Percentiles rank a stretch among this genome's conserved stretches.
phyloP scores from a whole-genome alignment of 2,888 invertebrate genomes.

The Abrostola triplasia region DNA sequence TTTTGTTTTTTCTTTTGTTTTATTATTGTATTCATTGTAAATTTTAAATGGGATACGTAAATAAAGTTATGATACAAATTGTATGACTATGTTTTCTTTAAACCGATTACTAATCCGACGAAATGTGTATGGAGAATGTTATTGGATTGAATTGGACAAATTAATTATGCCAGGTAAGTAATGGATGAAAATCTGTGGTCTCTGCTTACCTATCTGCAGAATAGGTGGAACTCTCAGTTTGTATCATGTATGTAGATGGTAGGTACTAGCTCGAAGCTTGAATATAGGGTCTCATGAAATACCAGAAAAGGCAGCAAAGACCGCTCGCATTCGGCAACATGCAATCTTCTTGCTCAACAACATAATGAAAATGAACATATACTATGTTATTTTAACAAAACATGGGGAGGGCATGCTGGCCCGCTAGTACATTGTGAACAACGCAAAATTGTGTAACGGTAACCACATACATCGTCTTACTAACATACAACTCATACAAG shows the following conservation, averaged over 20 bases:
- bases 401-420: neutral
- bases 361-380: neutral
- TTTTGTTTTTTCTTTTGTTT: slow-evolving; percentile 64
- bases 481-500: too few species aligned
- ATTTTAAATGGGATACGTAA: slow-evolving; percentile 83
- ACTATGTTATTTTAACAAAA: slow-evolving; percentile 1
- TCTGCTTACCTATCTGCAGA: too few species aligned
- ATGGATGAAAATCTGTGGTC: too few species aligned
- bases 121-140: too few species aligned
- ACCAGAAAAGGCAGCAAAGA: too few species aligned
- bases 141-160: too few species aligned
- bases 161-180: too few species aligned
- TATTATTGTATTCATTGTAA: slow-evolving; percentile 74
- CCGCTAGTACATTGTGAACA: neutral
- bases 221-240: too few species aligned
- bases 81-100: slow-evolving; percentile 21
- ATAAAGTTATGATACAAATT: slow-evolving; percentile 77
- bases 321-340: neutral
- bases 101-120: neutral
- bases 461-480: neutral
- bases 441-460: neutral
- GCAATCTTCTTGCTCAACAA: neutral
- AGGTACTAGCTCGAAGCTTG: too few species aligned
- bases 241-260: too few species aligned
- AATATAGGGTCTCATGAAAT: too few species aligned